A percentile compares a stretch with the other conserved stretches of the same genome.
Conservation (phyloP, 2,113 vertebrate genomes). For the Hemibagrus wyckioides region DNA sequence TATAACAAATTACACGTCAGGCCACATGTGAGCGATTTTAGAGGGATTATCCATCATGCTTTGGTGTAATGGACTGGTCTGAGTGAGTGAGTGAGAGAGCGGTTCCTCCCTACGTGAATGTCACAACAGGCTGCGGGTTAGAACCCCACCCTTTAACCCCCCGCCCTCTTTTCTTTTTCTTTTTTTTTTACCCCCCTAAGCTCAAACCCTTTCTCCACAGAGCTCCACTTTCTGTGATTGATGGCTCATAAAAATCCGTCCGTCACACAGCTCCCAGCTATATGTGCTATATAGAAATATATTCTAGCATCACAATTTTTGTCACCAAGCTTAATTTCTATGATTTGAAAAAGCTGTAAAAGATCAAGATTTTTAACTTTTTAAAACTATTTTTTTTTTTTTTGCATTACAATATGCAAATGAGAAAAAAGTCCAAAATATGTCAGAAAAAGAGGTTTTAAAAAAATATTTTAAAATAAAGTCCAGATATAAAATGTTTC, state of each 20-base stretch:
- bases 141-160: slow-evolving; percentile 62
- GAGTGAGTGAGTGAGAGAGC: slow-evolving; percentile 68
- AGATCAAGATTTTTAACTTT: too few species aligned
- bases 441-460: background rate
- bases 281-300: slow-evolving; percentile 42
- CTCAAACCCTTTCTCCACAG: slow-evolving; percentile 46
- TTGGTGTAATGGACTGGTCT: slow-evolving; percentile 77
- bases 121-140: slow-evolving; percentile 72
- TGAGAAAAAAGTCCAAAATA: background rate
- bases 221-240: slow-evolving; percentile 68
- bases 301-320: slow-evolving; percentile 15
- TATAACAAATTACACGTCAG: slow-evolving; percentile 76
- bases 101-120: slow-evolving; percentile 72
- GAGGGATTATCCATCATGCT: slow-evolving; percentile 75
- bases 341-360: background rate
- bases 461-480: too few species aligned
- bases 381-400: background rate
- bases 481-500: too few species aligned
- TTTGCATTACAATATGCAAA: background rate
- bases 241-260: slow-evolving; percentile 70
- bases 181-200: background rate
- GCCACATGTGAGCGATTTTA: slow-evolving; percentile 68
- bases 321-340: background rate
- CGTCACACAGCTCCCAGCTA: slow-evolving; percentile 47
- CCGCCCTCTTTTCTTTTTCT: too few species aligned